Evolutionary conservation across 2,888 invertebrate genomes (phyloP).

Genomic region (Lasioglossum villosulum): DNA sequence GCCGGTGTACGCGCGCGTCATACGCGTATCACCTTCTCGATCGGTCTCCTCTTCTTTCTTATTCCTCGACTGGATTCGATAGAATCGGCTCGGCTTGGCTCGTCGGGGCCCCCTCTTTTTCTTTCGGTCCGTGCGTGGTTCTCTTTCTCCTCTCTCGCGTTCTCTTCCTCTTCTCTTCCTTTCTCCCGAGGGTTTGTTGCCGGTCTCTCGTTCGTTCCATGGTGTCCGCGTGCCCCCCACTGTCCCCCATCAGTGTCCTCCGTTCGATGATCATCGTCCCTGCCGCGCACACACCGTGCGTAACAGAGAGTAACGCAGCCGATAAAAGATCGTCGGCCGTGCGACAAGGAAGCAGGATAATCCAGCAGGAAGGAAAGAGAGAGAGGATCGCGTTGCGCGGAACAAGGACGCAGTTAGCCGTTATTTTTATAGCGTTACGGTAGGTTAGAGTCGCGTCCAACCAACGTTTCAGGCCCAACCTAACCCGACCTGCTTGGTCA

Average conservation of each 20-base stretch:
- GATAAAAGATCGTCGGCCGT: constrained; percentile 51
- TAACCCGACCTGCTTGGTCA: constrained; percentile 74
- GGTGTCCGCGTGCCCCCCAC: neutral
- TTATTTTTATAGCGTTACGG: constrained; percentile 83
- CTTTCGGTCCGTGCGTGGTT: neutral
- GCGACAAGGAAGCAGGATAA: constrained; percentile 60
- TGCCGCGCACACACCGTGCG: constrained; percentile 39
- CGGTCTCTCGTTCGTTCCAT: constrained; percentile 1
- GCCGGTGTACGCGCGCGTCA: neutral
- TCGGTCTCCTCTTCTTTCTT: constrained; percentile 32
- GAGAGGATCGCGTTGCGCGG: constrained; percentile 51
- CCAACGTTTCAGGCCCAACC: constrained; percentile 78
- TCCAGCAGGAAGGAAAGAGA: constrained; percentile 63
- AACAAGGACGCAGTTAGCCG: constrained; percentile 73
- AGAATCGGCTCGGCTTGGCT: neutral
- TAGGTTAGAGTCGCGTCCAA: constrained; percentile 81
- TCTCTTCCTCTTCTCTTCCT: constrained; percentile 3
- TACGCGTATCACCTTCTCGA: constrained; percentile 22
- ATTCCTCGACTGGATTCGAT: constrained; percentile 22
- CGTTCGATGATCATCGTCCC: constrained; percentile 51
- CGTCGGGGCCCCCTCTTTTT: neutral
- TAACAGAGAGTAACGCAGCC: constrained; percentile 60
- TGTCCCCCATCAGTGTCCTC: constrained; percentile 19
- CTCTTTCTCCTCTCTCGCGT: neutral
- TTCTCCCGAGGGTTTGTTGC: neutral